Base-by-base conservation (phyloP, 2,888 invertebrate species). In the Tetramorium bicarinatum region DNA sequence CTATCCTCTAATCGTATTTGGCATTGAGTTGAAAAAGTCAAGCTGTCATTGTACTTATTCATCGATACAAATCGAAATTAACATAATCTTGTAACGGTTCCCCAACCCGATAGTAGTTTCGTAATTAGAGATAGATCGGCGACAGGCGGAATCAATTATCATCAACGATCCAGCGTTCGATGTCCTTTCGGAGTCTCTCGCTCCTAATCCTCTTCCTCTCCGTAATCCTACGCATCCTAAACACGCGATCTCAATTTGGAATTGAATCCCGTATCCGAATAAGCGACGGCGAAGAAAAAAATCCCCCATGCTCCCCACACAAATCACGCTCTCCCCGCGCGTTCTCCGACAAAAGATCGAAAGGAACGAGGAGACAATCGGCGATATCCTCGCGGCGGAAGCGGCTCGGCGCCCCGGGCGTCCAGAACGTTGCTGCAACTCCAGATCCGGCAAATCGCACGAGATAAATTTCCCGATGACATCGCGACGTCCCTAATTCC, bases 391-490 rank as follows among this genome's bases (percentile, higher is more conserved):
- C 41, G 71, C 71, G 47, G 59, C 79, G 71, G 79, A 80, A 80
- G 21, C 71, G 44, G 44, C 56, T 56, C 67, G 67, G 41, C 79
- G 54, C 59, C 47, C 67, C 67, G 54, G 67, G 77, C 67, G 54
- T 77, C 54, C 75, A 41, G 54, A 44, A 47, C 62, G 38, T 56
- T 29, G 79, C 67, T 29, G 59, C 25, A 69, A 34, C 74, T 64
- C 59, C 25, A 56, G 79, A 83, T 80, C 64, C 91, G 91, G 92
- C 92, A 93, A 94, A 94, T 93, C 92, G 91, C 85, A 84, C 85
- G 86, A 92, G 93, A 94, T 94, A 93, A 94, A 94, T 94, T 93
- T 93, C 81, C 85, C 92, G 93, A 93, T 93, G 59, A 71, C 69
- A 25, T n/a, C 52, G 21, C 38, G 13, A 61, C 79, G 25, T 80